Evolutionary conservation across 64 coral and sea anemone species (phyloP).

Genomic region (Anthopleura sola): DNA sequence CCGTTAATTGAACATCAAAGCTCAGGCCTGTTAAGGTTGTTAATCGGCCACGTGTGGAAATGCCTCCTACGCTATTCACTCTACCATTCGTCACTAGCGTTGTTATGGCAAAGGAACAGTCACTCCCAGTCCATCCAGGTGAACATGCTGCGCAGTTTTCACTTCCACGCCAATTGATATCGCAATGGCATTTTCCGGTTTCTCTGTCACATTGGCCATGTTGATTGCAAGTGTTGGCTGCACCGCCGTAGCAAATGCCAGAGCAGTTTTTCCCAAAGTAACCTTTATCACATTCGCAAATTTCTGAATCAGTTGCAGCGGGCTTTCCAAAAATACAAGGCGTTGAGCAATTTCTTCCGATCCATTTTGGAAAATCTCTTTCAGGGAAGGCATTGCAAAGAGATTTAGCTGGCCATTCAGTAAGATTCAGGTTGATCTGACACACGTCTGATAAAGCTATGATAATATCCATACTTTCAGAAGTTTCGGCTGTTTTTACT

Average conservation of each 20-base stretch:
- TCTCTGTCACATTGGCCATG: conserved; percentile 68
- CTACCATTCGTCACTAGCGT: not conserved
- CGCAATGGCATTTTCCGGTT: conserved; percentile 70
- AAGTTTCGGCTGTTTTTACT: conserved; percentile 19
- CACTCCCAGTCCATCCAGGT: conserved; percentile 66
- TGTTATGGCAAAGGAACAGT: conserved; percentile 75
- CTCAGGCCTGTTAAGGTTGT: conserved; percentile 77
- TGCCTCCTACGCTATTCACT: conserved; percentile 34
- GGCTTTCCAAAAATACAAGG: conserved; percentile 77
- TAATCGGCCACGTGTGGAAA: conserved; percentile 47
- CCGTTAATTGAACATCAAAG: conserved; percentile 56
- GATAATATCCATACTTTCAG: conserved; percentile 45
- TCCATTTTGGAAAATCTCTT: conserved; percentile 86
- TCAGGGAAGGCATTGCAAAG: conserved; percentile 83
- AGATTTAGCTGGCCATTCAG: conserved; percentile 69
- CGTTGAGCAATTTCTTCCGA: conserved; percentile 72
- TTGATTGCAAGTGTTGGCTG: conserved; percentile 54
- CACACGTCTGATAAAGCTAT: conserved; percentile 83
- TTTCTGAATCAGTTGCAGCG: conserved; percentile 25
- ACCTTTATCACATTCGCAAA: conserved; percentile 69
- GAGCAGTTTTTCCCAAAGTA: conserved; percentile 79
- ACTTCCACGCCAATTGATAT: conserved; percentile 84
- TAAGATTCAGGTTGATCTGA: conserved; percentile 49
- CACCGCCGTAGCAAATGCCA: conserved; percentile 68
- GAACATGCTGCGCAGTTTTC: conserved; percentile 73